A percentile compares a stretch with the other conserved stretches of the same genome.
Conservation (phyloP, 92 coral and sea anemone genomes). For the Bergia sp. region DNA sequence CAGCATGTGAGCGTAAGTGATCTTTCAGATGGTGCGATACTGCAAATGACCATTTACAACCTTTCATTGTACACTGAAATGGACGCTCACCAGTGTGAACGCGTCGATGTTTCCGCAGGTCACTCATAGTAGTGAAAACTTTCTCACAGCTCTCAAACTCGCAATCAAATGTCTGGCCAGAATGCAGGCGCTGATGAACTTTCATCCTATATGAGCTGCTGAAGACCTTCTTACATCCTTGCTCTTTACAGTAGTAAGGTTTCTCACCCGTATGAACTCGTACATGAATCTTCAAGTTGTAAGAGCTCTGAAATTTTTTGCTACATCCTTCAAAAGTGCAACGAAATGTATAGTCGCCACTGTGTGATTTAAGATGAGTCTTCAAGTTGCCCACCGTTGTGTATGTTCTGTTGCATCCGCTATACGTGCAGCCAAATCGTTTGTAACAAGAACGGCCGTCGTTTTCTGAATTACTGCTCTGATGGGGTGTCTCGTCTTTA, state of each 20-base stretch:
- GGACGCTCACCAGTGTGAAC: slow-evolving; percentile 52
- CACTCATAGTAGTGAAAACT: slow-evolving; percentile 53
- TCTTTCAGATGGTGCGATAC: slow-evolving; percentile 51
- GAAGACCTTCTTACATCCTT: slow-evolving; percentile 50
- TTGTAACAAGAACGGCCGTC: background rate
- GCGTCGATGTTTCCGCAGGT: slow-evolving; percentile 44
- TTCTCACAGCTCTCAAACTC: slow-evolving; percentile 48
- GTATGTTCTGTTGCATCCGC: slow-evolving; percentile 50
- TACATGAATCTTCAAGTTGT: slow-evolving; percentile 54
- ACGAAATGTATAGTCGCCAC: slow-evolving; percentile 50
- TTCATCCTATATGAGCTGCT: slow-evolving; percentile 48
- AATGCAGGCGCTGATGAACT: slow-evolving; percentile 50
- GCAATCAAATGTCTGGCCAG: slow-evolving; percentile 48
- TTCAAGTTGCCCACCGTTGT: slow-evolving; percentile 54
- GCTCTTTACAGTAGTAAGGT: slow-evolving; percentile 42
- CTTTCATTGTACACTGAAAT: slow-evolving; percentile 43
- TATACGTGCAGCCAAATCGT: slow-evolving; percentile 53
- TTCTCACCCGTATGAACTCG: slow-evolving; percentile 56
- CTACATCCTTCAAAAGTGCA: slow-evolving; percentile 47
- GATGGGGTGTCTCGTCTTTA: background rate
- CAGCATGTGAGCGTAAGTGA: slow-evolving; percentile 50
- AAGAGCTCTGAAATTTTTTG: slow-evolving; percentile 45
- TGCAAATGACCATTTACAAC: slow-evolving; percentile 46
- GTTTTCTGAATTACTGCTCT: background rate
- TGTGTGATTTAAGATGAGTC: slow-evolving; percentile 50